phyloP scores from a whole-genome alignment of 2,113 vertebrate genomes.

The Ursus arctos region DNA sequence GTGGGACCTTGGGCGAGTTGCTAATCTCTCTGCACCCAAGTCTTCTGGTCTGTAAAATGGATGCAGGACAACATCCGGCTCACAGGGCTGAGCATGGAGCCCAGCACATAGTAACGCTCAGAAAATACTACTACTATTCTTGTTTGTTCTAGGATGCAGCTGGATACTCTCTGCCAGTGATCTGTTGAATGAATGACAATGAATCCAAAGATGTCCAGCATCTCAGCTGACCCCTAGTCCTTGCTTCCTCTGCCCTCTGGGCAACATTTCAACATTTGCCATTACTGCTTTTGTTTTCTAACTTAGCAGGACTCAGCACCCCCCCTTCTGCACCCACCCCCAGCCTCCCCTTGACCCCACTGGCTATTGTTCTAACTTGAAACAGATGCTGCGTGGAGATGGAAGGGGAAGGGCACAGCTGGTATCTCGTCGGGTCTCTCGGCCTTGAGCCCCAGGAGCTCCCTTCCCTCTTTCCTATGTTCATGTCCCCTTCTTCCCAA shows the following conservation, averaged over 20 bases:
- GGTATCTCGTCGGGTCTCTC: neutral
- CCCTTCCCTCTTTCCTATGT: neutral
- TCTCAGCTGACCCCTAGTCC: neutral
- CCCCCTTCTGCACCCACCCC: neutral
- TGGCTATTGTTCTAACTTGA: neutral
- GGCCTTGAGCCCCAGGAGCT: neutral
- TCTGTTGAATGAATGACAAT: neutral
- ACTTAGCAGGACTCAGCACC: neutral
- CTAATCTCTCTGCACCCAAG: neutral
- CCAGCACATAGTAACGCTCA: too few relatives aligned
- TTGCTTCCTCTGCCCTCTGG: neutral
- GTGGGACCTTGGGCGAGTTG: neutral
- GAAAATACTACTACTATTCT: neutral
- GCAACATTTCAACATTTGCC: neutral
- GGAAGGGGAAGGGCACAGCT: neutral
- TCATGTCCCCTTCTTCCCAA: neutral
- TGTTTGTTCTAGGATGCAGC: neutral
- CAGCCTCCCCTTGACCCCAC: neutral
- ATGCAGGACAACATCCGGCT: neutral
- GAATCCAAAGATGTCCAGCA: neutral
- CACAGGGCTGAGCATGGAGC: neutral
- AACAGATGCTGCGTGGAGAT: neutral
- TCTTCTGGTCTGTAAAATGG: neutral
- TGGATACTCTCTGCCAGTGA: neutral
- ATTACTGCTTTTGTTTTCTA: neutral